phyloP scores from a whole-genome alignment of 2,888 invertebrate genomes.

The Himalopsyche kuldschensis region DNA sequence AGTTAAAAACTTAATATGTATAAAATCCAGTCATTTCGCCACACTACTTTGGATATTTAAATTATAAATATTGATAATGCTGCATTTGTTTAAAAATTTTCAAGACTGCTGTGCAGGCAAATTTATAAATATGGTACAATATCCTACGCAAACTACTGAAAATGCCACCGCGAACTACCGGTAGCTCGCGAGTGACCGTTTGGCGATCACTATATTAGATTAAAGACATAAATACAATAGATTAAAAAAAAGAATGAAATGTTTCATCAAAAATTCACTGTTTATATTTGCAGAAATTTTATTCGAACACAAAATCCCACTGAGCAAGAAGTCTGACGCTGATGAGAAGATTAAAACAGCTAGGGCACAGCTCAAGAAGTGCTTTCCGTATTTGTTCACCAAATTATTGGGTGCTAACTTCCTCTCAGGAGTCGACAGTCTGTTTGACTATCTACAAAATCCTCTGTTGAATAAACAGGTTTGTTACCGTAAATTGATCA shows the following conservation, averaged over 20 bases:
- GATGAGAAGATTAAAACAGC: slow-evolving; percentile 46
- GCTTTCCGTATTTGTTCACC: slow-evolving; percentile 46
- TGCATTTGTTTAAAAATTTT: too few relatives aligned
- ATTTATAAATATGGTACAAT: too few relatives aligned
- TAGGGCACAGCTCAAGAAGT: slow-evolving; percentile 47
- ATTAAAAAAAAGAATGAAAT: background rate
- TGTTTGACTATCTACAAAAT: slow-evolving; percentile 56
- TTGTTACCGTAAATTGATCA: background rate
- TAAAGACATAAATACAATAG: background rate
- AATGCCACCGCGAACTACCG: too few relatives aligned
- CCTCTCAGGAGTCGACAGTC: slow-evolving; percentile 49
- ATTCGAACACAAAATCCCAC: slow-evolving; percentile 28
- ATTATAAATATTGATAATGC: too few relatives aligned
- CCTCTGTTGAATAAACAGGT: slow-evolving; percentile 65
- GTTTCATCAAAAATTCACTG: background rate
- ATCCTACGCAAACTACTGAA: too few relatives aligned
- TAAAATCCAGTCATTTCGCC: too few relatives aligned
- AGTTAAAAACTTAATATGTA: too few relatives aligned
- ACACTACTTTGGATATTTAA: too few relatives aligned
- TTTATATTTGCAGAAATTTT: slow-evolving; percentile 30
- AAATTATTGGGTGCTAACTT: slow-evolving; percentile 48
- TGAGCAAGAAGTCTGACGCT: slow-evolving; percentile 10
- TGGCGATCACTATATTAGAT: too few relatives aligned
- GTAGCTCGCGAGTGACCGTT: too few relatives aligned
- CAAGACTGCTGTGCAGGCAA: too few relatives aligned